phyloP scores from a whole-genome alignment of 2,888 invertebrate genomes.

The Diarsia mendica region DNA sequence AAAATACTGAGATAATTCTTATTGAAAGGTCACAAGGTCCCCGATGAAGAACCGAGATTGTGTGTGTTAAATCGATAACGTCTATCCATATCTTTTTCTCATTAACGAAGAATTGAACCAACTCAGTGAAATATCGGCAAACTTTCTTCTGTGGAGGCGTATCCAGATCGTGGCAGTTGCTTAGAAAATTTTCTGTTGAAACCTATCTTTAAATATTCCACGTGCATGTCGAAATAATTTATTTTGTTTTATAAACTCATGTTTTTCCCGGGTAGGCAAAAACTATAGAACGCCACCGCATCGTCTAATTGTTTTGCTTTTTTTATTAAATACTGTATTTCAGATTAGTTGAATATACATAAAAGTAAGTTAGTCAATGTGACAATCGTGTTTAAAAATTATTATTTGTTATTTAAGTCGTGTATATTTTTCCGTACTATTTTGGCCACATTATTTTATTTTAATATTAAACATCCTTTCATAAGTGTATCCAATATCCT shows the following conservation, averaged over 20 bases:
- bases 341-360: background rate
- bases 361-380: background rate
- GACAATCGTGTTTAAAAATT: background rate
- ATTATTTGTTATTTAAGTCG: background rate
- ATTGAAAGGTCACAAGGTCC: background rate
- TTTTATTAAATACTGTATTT: background rate
- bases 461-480: background rate
- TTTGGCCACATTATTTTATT: background rate
- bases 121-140: background rate
- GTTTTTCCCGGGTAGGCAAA: background rate
- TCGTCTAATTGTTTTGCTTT: background rate
- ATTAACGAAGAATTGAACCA: slow-evolving; percentile 8
- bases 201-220: too few species aligned
- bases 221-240: background rate
- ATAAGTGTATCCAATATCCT: background rate
- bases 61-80: background rate
- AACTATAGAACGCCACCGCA: background rate
- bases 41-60: slow-evolving; percentile 1
- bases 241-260: background rate
- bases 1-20: background rate
- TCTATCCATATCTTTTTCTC: slow-evolving; percentile 12
- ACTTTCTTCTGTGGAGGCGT: background rate
- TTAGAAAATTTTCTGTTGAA: too few species aligned
- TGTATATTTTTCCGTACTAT: too few species aligned
- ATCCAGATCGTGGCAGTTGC: too few species aligned